Percentiles rank a stretch among this genome's conserved stretches.
phyloP scores from a whole-genome alignment of 2,888 invertebrate species.

The Agriopis leucophaearia region DNA sequence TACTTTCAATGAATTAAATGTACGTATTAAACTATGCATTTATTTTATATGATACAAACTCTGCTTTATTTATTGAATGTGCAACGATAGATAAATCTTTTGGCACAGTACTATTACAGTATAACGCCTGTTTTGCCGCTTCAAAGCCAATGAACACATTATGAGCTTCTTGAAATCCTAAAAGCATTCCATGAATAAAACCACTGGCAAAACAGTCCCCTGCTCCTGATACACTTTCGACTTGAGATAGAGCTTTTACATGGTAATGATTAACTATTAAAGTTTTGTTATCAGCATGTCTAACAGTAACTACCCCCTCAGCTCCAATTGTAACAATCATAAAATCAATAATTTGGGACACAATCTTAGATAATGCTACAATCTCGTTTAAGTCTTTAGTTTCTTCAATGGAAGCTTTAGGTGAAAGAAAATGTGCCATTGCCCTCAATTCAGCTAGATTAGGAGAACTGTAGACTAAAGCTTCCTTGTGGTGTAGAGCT shows the following conservation, averaged over 20 bases:
- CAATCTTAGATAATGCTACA: slow-evolving; percentile 60
- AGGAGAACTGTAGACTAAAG: slow-evolving; percentile 90
- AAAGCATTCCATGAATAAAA: slow-evolving; percentile 88
- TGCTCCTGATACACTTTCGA: slow-evolving; percentile 93
- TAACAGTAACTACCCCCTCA: slow-evolving; percentile 85
- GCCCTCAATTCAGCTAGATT: slow-evolving; percentile 91
- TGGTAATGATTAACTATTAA: slow-evolving; percentile 68
- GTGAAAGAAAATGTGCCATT: slow-evolving; percentile 86
- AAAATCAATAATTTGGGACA: slow-evolving; percentile 83
- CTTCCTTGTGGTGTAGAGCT: slow-evolving; percentile 85
- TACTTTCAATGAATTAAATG: neutral
- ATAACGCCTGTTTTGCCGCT: slow-evolving; percentile 87
- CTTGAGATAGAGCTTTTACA: slow-evolving; percentile 64
- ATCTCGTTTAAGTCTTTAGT: slow-evolving; percentile 60
- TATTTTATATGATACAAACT: slow-evolving; percentile 26
- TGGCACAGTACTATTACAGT: slow-evolving; percentile 87
- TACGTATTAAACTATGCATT: neutral
- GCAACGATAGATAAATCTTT: slow-evolving; percentile 46
- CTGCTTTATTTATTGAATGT: slow-evolving; percentile 19
- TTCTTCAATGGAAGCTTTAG: slow-evolving; percentile 51
- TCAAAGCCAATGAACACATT: slow-evolving; percentile 88
- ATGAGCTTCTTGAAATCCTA: slow-evolving; percentile 82
- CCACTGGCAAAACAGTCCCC: slow-evolving; percentile 93
- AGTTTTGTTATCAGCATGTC: slow-evolving; percentile 33
- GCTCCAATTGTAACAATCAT: slow-evolving; percentile 88